Evolutionary conservation across 1,140 invertebrate genomes (phyloP), one percentile per base, ranked within the genome.

Genomic region (Caerostris extrusa): DNA sequence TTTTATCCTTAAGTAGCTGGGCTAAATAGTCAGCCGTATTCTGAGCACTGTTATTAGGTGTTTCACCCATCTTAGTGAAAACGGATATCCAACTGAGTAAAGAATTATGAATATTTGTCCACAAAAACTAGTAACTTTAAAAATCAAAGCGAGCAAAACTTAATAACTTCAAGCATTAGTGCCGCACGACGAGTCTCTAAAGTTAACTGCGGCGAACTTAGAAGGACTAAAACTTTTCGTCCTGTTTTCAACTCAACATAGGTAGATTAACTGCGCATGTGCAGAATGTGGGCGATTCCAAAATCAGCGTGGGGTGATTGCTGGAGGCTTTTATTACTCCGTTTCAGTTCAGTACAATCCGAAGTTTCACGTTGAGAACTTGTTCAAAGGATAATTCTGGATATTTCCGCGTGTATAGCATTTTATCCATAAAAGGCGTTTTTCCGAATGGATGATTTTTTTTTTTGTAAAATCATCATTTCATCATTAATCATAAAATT

Each of bases 1-100:
- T 99, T 97, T 99, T 99, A 97, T 99, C 99, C 97, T 99, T 99
- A 96, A 99, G 97, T 97, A 99, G 98, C 97, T 99, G 99, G 96
- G 99, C 99, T 97, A 99, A 97, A 97, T 99, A 99, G 97, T 99
- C 99, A 96, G 99, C 98, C 97, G 98, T 98, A 97, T 98, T 99
- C 96, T 98, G 98, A 96, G 98, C 98, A 96, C 97, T 98, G 86
- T 91, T 94, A 81, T 93, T 95, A 14, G 67, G 71, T 60, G 91
- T 93, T 93, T 93, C 94, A 64, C 93, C 94, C 94, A 94, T 93
- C 83, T 60, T 71, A 53, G 50, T 61, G 60, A 71, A 71, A 56
- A 90, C 60, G 17, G 14, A 58, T 57, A 77, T 90, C 67, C 69
- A 71, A 71, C 56, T 34, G 57, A 34, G 58, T 10, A 50, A 60